phyloP scores from a whole-genome alignment of 2,797 vertebrate species.

The Molossus molossus region DNA sequence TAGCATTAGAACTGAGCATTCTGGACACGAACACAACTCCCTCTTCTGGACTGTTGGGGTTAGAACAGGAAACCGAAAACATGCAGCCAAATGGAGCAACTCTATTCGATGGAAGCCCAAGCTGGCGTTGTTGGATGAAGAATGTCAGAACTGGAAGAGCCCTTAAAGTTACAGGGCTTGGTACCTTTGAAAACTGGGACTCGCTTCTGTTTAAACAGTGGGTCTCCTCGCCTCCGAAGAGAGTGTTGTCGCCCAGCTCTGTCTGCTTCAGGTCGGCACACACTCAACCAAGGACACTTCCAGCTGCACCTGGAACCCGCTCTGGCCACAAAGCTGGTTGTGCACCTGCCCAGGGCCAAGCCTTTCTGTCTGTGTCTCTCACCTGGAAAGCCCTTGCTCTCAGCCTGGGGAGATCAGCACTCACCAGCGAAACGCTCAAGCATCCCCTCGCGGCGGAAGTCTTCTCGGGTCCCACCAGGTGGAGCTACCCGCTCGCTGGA shows the following conservation, averaged over 20 bases:
- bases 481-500: background rate
- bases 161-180: background rate
- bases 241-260: background rate
- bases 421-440: background rate
- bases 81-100: background rate
- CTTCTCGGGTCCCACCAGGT: background rate
- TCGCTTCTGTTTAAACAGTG: background rate
- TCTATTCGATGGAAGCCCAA: background rate
- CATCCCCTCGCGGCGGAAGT: background rate
- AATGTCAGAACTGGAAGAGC: background rate
- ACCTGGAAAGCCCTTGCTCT: background rate
- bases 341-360: background rate
- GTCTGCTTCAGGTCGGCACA: background rate
- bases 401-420: background rate
- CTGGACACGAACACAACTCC: fast-evolving
- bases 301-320: background rate
- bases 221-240: background rate
- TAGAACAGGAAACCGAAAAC: background rate
- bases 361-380: background rate
- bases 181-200: background rate
- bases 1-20: background rate
- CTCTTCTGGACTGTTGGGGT: background rate
- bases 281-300: no score
- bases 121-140: background rate
- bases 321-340: fast-evolving